Percentiles rank a stretch among this genome's conserved stretches.
These are phyloP conservation scores for Drosophila cracens DNA, from an alignment of 2,888 invertebrate genomes.

Conservation along the genomic window DNA sequence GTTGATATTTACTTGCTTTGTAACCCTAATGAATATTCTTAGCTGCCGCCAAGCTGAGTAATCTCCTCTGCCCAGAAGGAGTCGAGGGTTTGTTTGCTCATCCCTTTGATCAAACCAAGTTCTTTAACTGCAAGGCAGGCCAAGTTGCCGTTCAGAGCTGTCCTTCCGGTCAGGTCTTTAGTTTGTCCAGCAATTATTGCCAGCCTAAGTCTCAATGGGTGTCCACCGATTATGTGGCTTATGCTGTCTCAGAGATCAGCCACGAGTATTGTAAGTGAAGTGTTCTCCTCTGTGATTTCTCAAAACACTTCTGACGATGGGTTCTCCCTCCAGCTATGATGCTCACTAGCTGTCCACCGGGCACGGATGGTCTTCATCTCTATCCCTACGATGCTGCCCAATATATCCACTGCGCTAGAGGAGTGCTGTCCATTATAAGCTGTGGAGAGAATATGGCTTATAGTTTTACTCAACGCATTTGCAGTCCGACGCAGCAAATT, in stretches of 20 bases:
- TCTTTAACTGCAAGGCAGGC: constrained; percentile 89
- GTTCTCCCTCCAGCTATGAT: constrained; percentile 56
- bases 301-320: background rate
- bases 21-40: constrained; percentile 31
- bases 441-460: constrained; percentile 88
- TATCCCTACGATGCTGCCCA: constrained; percentile 88
- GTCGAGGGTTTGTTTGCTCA: constrained; percentile 87
- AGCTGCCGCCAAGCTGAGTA: constrained; percentile 43
- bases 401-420: constrained; percentile 88
- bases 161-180: constrained; percentile 88
- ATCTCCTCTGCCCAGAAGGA: constrained; percentile 84
- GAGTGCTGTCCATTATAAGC: constrained; percentile 86
- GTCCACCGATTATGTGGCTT: constrained; percentile 71
- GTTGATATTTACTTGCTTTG: constrained; percentile 8
- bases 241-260: constrained; percentile 68
- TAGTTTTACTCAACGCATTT: constrained; percentile 75
- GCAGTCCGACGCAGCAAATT: constrained; percentile 56
- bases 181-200: constrained; percentile 86
- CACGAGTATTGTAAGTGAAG: constrained; percentile 77
- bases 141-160: constrained; percentile 88
- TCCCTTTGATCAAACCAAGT: constrained; percentile 88
- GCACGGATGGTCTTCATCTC: constrained; percentile 87
- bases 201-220: constrained; percentile 86
- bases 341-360: constrained; percentile 84
- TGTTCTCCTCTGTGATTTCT: too few species aligned